Evolutionary conservation across 2,113 vertebrate genomes (phyloP).

Genomic region (Sminthopsis crassicaudata): DNA sequence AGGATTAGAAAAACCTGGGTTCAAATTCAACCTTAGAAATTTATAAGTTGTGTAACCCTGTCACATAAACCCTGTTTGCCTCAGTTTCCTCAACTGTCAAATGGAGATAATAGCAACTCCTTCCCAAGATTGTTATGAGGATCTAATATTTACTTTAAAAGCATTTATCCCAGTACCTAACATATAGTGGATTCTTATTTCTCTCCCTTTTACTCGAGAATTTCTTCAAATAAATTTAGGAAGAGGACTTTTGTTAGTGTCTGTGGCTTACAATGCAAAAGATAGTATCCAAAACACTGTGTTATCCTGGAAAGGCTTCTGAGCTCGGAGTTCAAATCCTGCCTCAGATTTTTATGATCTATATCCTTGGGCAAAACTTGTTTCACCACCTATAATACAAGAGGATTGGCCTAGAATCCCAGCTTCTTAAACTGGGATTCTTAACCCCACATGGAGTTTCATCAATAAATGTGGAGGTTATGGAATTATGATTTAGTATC

Average conservation of each 20-base stretch:
- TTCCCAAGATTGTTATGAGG: not conserved
- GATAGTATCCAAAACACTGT: accelerated
- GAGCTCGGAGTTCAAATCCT: not conserved
- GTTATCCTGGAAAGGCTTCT: not conserved
- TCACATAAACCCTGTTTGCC: not conserved
- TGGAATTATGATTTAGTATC: too few species aligned
- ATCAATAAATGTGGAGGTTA: too few species aligned
- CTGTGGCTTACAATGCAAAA: not conserved
- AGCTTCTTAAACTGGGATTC: too few species aligned
- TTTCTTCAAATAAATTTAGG: not conserved
- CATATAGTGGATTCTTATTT: not conserved
- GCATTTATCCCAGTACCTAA: not conserved
- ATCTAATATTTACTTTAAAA: not conserved
- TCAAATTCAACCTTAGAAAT: not conserved
- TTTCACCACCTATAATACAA: not conserved
- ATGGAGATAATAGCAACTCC: not conserved
- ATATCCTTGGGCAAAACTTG: not conserved
- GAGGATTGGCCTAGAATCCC: not conserved
- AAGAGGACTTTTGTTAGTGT: not conserved
- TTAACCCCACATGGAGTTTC: too few species aligned
- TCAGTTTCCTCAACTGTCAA: not conserved
- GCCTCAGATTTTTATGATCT: not conserved
- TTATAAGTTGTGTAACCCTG: not conserved
- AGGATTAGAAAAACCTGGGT: not conserved
- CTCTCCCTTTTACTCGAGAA: not conserved